Evolutionary conservation across 2,888 invertebrate genomes (phyloP).

Genomic region (Glaucopsyche alexis): DNA sequence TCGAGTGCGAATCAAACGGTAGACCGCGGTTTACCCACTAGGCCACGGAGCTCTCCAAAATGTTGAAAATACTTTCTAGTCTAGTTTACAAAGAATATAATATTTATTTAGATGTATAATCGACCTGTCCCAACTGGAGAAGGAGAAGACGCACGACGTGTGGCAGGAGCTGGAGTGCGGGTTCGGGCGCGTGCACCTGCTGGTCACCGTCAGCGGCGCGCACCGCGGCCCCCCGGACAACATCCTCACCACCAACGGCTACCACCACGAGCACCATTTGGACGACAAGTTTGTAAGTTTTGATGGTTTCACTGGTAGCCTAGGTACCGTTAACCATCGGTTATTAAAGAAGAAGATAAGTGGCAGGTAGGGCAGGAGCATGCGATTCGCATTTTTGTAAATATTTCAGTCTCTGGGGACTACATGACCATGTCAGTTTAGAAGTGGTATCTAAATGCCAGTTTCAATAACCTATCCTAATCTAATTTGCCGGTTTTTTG

Average conservation of each 20-base stretch:
- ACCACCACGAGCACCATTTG: conserved; percentile 48
- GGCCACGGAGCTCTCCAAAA: too few relatives aligned
- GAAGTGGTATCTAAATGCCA: too few relatives aligned
- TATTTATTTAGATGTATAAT: conserved; percentile 56
- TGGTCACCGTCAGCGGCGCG: conserved; percentile 63
- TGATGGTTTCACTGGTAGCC: background rate
- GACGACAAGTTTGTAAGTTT: conserved; percentile 64
- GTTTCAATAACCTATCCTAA: too few relatives aligned
- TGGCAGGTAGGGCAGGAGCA: too few relatives aligned
- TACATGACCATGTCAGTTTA: too few relatives aligned
- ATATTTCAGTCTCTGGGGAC: too few relatives aligned
- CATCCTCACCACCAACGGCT: conserved; percentile 61
- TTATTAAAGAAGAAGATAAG: background rate
- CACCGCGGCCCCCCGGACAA: conserved; percentile 51
- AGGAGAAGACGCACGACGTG: conserved; percentile 69
- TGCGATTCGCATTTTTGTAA: too few relatives aligned
- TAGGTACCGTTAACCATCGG: background rate
- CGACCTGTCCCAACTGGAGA: conserved; percentile 64
- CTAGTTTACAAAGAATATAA: too few relatives aligned
- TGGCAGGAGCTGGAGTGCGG: conserved; percentile 72
- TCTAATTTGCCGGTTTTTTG: too few relatives aligned
- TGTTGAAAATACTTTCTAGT: too few relatives aligned
- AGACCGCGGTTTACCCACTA: too few relatives aligned
- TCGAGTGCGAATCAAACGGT: too few relatives aligned
- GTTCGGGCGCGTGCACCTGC: conserved; percentile 62